phyloP scores from a whole-genome alignment of 2,888 invertebrate genomes.

The Ichneumoninae sp. region DNA sequence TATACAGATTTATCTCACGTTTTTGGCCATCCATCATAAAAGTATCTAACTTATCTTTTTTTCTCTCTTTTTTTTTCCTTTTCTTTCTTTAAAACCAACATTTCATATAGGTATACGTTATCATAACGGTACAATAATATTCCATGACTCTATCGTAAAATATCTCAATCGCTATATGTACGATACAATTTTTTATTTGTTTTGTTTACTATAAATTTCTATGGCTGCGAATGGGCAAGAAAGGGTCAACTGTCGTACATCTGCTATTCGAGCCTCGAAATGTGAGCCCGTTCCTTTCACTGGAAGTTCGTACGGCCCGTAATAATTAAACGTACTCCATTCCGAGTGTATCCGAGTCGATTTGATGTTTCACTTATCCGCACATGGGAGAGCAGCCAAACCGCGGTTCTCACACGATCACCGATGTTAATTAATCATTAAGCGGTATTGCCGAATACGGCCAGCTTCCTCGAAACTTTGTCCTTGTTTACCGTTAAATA shows the following conservation, averaged over 20 bases:
- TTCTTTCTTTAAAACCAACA: slow-evolving; percentile 70
- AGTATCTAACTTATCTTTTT: slow-evolving; percentile 75
- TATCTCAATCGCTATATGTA: slow-evolving; percentile 70
- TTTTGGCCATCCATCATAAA: slow-evolving; percentile 80
- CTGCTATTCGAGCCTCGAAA: neutral
- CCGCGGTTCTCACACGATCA: slow-evolving; percentile 1
- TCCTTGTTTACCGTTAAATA: neutral
- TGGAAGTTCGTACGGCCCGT: neutral
- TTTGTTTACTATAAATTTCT: slow-evolving; percentile 52
- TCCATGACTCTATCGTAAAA: slow-evolving; percentile 71
- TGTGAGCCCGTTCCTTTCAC: neutral
- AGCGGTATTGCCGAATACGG: slow-evolving; percentile 1
- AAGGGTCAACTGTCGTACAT: slow-evolving; percentile 17
- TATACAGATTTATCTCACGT: slow-evolving; percentile 79
- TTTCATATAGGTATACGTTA: slow-evolving; percentile 69
- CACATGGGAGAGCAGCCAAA: neutral
- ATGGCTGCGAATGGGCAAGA: slow-evolving; percentile 40
- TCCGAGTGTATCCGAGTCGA: neutral
- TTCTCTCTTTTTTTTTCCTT: slow-evolving; percentile 63
- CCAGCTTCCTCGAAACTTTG: neutral
- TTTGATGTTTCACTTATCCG: neutral
- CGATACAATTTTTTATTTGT: slow-evolving; percentile 62
- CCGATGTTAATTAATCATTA: neutral
- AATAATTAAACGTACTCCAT: neutral
- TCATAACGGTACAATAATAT: slow-evolving; percentile 64